Evolutionary conservation across 1,140 invertebrate genomes (phyloP).

Genomic region (Pseudomyrmex concolor): DNA sequence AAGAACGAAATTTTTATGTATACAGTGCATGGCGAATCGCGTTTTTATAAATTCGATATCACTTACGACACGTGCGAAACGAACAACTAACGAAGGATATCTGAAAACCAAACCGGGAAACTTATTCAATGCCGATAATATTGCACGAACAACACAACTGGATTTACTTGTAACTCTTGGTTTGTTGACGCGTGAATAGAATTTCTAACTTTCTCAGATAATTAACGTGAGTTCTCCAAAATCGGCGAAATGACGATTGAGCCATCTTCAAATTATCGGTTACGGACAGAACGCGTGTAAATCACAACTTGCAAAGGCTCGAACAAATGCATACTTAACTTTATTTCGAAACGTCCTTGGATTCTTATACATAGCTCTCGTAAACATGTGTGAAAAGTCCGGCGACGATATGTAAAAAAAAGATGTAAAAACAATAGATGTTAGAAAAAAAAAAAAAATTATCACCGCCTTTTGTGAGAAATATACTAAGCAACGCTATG

Average conservation of each 20-base stretch:
- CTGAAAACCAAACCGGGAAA: not conserved
- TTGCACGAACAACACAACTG: not conserved
- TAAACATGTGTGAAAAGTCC: slow-evolving; percentile 70
- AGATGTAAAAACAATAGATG: slow-evolving; percentile 29
- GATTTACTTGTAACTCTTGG: not conserved
- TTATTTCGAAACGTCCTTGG: slow-evolving; percentile 66
- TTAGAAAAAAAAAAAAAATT: slow-evolving; percentile 44
- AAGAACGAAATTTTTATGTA: slow-evolving; percentile 66
- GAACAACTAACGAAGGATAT: not conserved
- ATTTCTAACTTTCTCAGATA: not conserved
- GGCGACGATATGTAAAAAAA: not conserved
- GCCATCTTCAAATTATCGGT: not conserved
- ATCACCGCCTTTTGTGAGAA: not conserved
- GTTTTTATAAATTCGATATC: slow-evolving; percentile 21
- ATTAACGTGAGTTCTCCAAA: too few species aligned
- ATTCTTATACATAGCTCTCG: slow-evolving; percentile 70
- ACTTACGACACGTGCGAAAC: slow-evolving; percentile 7
- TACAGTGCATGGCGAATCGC: slow-evolving; percentile 24
- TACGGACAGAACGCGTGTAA: slow-evolving; percentile 24
- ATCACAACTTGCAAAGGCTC: slow-evolving; percentile 1
- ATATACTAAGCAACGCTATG: not conserved
- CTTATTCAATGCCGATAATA: not conserved
- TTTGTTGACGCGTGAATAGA: not conserved
- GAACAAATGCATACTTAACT: slow-evolving; percentile 18
- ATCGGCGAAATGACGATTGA: too few species aligned